Base-by-base conservation (phyloP, 2,888 invertebrate species). In the Gymnosoma rotundatum region DNA sequence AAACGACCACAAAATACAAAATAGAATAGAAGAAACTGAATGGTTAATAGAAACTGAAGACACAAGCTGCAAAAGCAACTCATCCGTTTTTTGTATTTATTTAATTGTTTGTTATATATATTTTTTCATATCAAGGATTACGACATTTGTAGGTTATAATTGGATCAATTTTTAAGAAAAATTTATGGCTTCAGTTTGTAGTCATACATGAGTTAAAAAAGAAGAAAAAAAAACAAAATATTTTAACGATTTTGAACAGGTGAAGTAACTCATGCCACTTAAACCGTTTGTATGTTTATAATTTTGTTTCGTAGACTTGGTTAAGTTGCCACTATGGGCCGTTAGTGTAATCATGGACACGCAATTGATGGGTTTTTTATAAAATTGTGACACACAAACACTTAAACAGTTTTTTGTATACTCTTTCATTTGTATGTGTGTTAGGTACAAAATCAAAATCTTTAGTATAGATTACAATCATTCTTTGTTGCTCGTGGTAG, bases 361-460 rank as follows among this genome's bases (percentile, higher is more conserved):
- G 70, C 74, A 75, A 79, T 83, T 83, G 79, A 79, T 83, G 66
- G 76, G 36, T 70, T 79, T 36, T 54, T 66, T 76, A 61, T 50
- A 38, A 66, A 64, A 78, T 16, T 45, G 70, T 50, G 50, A 58
- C 18, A 76, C 20, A 58, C 21, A 18, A 9, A 48, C 25, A 50
- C 21, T 69, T 9, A 16, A 18, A 16, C 12, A 7, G n/a, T 12
- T 48, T 3, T 48, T 16, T 4, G 0, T 16, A 48, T 48, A n/a
- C 5, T 48, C n/a, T 7, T n/a, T 16, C 6, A 2, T 14, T 3
- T 61, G 10, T 18, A 10, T 48, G 9, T 32, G 58, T 48, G 36
- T 16, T 67, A 16, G 48, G 60, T 38, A 81, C 60, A 70, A 84
- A 84, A 84, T 84, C 81, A 81, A 84, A 84, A 81, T 78, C 84